Evolutionary conservation across 2,113 vertebrate genomes (phyloP).

Genomic region (Motacilla tschutschensis): DNA sequence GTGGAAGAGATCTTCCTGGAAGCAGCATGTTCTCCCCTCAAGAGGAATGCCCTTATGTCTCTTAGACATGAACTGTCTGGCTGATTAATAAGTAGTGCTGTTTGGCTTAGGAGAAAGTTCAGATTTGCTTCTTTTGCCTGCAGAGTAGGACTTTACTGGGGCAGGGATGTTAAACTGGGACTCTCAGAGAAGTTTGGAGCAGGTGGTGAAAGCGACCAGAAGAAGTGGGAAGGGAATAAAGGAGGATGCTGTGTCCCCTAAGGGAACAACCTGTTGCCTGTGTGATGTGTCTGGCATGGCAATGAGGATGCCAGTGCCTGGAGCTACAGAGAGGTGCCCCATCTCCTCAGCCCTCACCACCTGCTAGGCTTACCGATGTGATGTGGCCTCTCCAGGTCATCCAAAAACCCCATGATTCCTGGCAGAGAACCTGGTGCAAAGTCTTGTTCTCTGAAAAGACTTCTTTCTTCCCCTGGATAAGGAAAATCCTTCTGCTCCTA

Average conservation of each 20-base stretch:
- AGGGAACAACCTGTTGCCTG: background rate
- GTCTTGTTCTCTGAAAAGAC: background rate
- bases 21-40: rapidly evolving
- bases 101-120: background rate
- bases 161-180: background rate
- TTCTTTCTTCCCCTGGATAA: background rate
- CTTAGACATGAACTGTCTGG: background rate
- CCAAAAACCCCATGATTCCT: background rate
- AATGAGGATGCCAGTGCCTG: background rate
- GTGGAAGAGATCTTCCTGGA: background rate
- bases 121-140: background rate
- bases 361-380: rapidly evolving
- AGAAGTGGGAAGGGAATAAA: background rate
- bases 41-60: background rate
- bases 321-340: background rate
- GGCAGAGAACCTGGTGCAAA: background rate
- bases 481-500: background rate
- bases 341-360: rapidly evolving
- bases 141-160: background rate
- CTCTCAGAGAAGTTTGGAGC: background rate
- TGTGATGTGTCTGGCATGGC: background rate
- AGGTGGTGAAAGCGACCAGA: background rate
- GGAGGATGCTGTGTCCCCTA: background rate
- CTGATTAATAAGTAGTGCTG: background rate
- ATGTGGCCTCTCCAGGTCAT: background rate